Conservation (phyloP, 2,888 invertebrate species). For the Plagiodera versicolora region DNA sequence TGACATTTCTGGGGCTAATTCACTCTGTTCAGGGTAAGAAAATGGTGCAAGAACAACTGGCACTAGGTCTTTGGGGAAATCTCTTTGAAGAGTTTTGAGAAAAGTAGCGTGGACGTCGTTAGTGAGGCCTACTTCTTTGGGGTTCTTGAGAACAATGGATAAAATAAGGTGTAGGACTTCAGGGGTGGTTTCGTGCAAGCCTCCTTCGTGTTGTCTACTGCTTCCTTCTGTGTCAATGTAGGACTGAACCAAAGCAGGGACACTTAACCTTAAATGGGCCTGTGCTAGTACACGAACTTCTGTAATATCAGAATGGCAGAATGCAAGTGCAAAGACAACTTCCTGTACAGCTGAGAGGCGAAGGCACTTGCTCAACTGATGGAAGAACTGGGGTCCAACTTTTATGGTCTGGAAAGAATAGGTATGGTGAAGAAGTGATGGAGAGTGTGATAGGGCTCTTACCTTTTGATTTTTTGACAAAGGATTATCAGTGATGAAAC, state of each 20-base stretch:
- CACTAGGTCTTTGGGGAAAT: constrained; percentile 86
- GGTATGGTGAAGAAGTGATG: constrained; percentile 7
- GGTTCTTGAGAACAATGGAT: constrained; percentile 62
- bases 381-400: constrained; percentile 77
- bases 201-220: constrained; percentile 71
- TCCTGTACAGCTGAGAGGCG: constrained; percentile 88
- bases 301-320: constrained; percentile 76
- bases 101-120: constrained; percentile 78
- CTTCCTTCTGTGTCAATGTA: constrained; percentile 81
- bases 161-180: constrained; percentile 86
- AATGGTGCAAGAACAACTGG: constrained; percentile 89
- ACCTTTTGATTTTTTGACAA: constrained; percentile 76
- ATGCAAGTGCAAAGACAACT: constrained; percentile 84
- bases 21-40: constrained; percentile 78
- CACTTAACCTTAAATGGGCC: constrained; percentile 77
- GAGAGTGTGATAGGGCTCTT: constrained; percentile 30
- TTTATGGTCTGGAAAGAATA: constrained; percentile 69
- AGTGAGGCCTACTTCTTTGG: constrained; percentile 67
- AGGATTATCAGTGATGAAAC: constrained; percentile 84
- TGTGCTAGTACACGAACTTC: constrained; percentile 75
- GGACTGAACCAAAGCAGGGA: constrained; percentile 83
- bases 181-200: constrained; percentile 87
- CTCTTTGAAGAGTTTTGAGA: constrained; percentile 77
- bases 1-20: constrained; percentile 67
- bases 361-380: constrained; percentile 82